Evolutionary conservation across 2,888 invertebrate genomes (phyloP), one percentile per base, ranked within the genome.

Genomic region (Himalopsyche tibetana): DNA sequence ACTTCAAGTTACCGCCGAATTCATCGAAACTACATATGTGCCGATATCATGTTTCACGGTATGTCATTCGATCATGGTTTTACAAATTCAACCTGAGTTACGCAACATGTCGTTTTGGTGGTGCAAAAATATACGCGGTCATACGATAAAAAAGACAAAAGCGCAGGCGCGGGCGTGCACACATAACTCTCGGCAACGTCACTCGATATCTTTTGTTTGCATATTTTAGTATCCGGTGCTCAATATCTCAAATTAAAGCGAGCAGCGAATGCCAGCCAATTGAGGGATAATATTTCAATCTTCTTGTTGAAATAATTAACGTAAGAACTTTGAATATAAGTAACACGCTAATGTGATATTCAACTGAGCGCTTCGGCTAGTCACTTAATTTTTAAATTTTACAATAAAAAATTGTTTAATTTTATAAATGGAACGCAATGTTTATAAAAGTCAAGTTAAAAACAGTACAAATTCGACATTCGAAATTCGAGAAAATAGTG

Each of bases 131-230:
- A 56, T 55, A 9, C 56, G 56, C 56, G 56, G n/a, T 19, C 56
- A 56, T 56, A 19, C 56, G 56, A 56, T 17, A 56, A 56, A 63
- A 63, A 63, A 11, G 19, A 63, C 19, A 63, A 19, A 63, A 63
- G 63, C 63, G 63, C 63, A 63, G 19, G 56, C 56, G n/a, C 56
- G 19, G 56, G n/a, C 56, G 9, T 56, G 56, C 56, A 56, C 56
- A 63, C 15, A 63, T 19, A 19, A 63, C 63, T 19, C 63, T 51
- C 6, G 63, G 63, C 19, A 28, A 19, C 63, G 63, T 63, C 28
- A 63, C 28, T 63, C 28, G 63, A 63, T 63, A 63, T 63, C 63
- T 63, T 63, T 63, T 19, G 63, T 63, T 28, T 63, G 63, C 63
- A 63, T 28, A 19, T 3, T 63, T 63, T 63, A 19, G 6, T 63